Evolutionary conservation across 1,140 invertebrate species (phyloP), one percentile per base, ranked within the genome.

Genomic region (Hypsibius dujardini): DNA sequence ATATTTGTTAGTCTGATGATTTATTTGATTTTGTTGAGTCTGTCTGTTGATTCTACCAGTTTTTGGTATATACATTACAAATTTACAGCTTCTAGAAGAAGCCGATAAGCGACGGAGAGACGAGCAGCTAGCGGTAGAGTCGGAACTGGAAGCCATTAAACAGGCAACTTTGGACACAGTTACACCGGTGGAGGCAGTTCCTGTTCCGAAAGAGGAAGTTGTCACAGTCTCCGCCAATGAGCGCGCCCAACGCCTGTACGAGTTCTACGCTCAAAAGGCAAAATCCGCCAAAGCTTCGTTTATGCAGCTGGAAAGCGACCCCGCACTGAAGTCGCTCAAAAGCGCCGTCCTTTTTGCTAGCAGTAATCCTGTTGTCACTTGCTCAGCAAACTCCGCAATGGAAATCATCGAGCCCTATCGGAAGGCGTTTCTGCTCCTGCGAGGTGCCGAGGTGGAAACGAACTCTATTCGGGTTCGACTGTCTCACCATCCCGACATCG

Each of bases 371-470:
- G 42, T 67, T 7, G 42, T 42, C 12, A 67, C 45, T 7, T 67
- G 62, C 62, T 67, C 62, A 3, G 12, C 62, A 42, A 67, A 67
- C 62, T 67, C 62, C 62, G 12, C 62, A 12, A 67, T 67, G 62
- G 62, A 67, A 45, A 42, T 67, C 62, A 45, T 67, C 12, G 62
- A 67, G 62, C 62, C 62, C 42, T 67, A 15, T 42, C 62, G 62
- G 12, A 67, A 67, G 42, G 62, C 62, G 3, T 67, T 67, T 42
- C 45, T 67, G 12, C 62, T 67, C 12, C 62, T 67, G 42, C 12
- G 62, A 67, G 62, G 62, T 67, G 12, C 62, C 12, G 12, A 45
- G 42, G 42, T 67, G 62, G 62, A 67, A 0, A 67, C 62, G 12
- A 67, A 67, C 62, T 15, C 62, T 42, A 67, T 67, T 42, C 12